Conservation (phyloP, 2,113 vertebrate genomes). For the Macroglossus sobrinus region DNA sequence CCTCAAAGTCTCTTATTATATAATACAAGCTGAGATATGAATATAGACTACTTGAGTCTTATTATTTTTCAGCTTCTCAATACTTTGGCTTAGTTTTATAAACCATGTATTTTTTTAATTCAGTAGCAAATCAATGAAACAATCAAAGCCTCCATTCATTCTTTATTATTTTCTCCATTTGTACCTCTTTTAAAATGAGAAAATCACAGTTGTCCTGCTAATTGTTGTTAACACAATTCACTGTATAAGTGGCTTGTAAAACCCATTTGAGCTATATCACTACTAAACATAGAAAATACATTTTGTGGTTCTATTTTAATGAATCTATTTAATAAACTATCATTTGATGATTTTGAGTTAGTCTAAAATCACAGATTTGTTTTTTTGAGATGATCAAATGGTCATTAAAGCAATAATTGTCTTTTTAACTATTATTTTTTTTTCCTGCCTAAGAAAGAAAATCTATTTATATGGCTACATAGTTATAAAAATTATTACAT, state of each 20-base stretch:
- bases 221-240: slow-evolving; percentile 47
- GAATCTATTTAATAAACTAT: slow-evolving; percentile 17
- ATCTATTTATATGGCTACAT: background rate
- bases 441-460: background rate
- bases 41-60: background rate
- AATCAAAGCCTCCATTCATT: background rate
- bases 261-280: background rate
- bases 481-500: background rate
- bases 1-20: background rate
- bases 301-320: slow-evolving; percentile 35
- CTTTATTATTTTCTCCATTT: background rate
- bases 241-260: slow-evolving; percentile 52
- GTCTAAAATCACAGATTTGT: slow-evolving; percentile 32
- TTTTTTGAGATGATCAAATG: background rate
- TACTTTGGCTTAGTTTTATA: background rate
- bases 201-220: slow-evolving; percentile 42
- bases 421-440: background rate
- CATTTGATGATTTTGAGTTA: background rate
- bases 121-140: background rate
- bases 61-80: background rate
- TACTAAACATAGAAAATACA: background rate
- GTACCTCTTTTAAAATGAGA: slow-evolving; percentile 29
- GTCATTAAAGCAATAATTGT: background rate
- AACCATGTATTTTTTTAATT: background rate
- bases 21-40: background rate